Evolutionary conservation across 2,113 vertebrate genomes (phyloP), one percentile per base, ranked within the genome.

Genomic region (Nothobranchius kuhntae): DNA sequence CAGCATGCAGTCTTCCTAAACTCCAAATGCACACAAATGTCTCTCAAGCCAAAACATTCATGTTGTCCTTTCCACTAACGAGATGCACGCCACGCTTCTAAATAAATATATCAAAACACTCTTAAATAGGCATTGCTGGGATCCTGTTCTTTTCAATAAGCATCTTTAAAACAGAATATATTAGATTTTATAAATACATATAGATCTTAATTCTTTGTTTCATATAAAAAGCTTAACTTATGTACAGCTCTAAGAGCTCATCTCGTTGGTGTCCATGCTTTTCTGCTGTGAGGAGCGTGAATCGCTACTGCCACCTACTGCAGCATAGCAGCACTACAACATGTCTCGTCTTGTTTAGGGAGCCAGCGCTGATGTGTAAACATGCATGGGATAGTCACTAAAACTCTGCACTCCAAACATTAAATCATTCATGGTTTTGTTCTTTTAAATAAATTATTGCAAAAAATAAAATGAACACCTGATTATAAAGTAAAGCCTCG

Each of bases 221-320:
- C 48, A 45, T 53, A 45, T 45, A 78, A 71, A 78, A 80, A 66
- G 7, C 21, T 21, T 21, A 26, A 77, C 70, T 65, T 15, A 75
- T 79, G 65, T 83, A 82, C 64, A 75, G 9, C 53, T 83, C 68
- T 67, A 56, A 71, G 65, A 51, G 67, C 65, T 52, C 54, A 47
- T 63, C 48, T 52, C 70, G 59, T 71, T 71, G 38, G 70, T 78
- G 46, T 84, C 72, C 89, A 88, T 89, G 88, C 86, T 63, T 59
- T 58, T 72, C 69, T 77, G 78, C 63, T 64, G 69, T 71, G 71
- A 75, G 68, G 68, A 46, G 51, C 72, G 73, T 45, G 65, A 56
- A 86, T 35, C 71, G 63, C 89, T 87, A 88, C 84, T 87, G 87
- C 91, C 93, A 92, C 91, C 92, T 93, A 92, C 82, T 84, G 91